Conservation (phyloP, 2,888 invertebrate genomes). For the Hydroisotoma schaefferi region DNA sequence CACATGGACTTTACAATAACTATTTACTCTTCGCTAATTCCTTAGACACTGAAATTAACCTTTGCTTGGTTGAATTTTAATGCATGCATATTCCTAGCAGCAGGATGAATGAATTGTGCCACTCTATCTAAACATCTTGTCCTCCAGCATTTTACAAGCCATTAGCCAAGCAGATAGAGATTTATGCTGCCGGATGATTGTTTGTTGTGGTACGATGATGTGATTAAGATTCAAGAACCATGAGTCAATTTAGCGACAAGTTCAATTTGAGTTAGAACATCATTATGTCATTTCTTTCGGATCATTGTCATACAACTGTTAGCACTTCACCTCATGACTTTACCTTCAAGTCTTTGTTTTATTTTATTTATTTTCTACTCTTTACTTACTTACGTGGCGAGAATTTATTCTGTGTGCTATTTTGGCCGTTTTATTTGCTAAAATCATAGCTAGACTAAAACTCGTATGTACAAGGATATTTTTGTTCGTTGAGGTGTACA, state of each 20-base stretch:
- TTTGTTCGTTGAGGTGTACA: no score
- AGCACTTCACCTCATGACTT: constrained; percentile 8
- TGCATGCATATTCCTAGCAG: no score
- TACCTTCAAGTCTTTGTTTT: constrained; percentile 2
- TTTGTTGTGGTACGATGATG: not conserved
- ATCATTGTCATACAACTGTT: constrained; percentile 14
- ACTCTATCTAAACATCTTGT: constrained; percentile 5
- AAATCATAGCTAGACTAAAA: no score
- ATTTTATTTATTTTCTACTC: not conserved
- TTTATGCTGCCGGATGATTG: not conserved
- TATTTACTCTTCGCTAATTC: no score
- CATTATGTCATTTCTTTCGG: constrained; percentile 14
- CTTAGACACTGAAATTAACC: no score
- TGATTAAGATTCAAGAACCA: not conserved
- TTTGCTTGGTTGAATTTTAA: no score
- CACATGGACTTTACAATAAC: no score
- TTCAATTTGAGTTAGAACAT: constrained; percentile 10
- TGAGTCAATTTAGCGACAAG: constrained; percentile 11
- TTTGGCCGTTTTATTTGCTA: no score
- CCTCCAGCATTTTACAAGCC: constrained; percentile 15
- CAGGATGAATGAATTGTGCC: no score
- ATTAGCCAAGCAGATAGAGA: not conserved
- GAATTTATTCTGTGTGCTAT: no score
- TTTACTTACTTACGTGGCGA: not conserved
- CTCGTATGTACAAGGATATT: no score